Evolutionary conservation across 2,113 vertebrate species (phyloP).

Genomic region (Silurus meridionalis): DNA sequence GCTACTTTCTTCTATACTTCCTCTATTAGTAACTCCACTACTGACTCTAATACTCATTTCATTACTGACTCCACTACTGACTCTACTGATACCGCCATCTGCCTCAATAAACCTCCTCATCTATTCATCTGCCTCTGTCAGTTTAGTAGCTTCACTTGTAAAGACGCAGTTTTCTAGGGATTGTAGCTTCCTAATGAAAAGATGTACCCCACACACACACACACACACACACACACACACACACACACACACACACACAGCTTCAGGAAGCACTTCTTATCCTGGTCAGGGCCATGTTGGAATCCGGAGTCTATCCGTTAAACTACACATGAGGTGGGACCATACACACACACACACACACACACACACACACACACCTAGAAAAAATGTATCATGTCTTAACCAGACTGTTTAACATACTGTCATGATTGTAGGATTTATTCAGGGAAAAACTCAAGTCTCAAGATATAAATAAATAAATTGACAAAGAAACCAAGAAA

Average conservation of each 20-base stretch:
- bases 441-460: not conserved
- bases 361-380: not conserved
- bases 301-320: not conserved
- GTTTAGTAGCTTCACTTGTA: too few relatives aligned
- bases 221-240: not conserved
- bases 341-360: not conserved
- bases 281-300: not conserved
- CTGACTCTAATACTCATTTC: too few relatives aligned
- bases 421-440: not conserved
- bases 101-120: too few relatives aligned
- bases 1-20: too few relatives aligned
- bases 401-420: not conserved
- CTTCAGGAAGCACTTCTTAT: not conserved
- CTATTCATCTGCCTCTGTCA: too few relatives aligned
- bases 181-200: too few relatives aligned
- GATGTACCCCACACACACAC: not conserved
- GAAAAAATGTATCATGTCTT: not conserved
- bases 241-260: not conserved
- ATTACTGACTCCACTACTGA: too few relatives aligned
- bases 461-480: not conserved
- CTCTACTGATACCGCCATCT: too few relatives aligned
- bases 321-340: not conserved
- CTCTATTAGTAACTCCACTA: too few relatives aligned
- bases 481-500: not conserved
- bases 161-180: too few relatives aligned